Evolutionary conservation across 2,113 vertebrate genomes (phyloP).

Genomic region (Daphoenositta chrysoptera): DNA sequence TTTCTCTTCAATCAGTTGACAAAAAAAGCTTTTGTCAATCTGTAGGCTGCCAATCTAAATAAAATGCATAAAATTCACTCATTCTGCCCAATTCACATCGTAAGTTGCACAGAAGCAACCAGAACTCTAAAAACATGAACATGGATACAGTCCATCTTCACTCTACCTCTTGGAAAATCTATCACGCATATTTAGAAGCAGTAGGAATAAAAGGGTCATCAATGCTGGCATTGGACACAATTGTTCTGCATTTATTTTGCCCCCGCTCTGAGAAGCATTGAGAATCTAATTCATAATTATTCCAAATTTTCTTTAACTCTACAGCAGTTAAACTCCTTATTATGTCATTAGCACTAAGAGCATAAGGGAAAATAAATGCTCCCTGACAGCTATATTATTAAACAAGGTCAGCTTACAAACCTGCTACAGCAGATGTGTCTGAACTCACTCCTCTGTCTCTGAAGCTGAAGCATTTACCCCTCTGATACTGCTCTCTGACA

Average conservation of each 20-base stretch:
- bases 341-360: conserved; percentile 9
- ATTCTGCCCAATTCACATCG: background rate
- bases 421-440: background rate
- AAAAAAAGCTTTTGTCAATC: background rate
- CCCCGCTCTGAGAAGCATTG: background rate
- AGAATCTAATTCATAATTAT: conserved; percentile 12
- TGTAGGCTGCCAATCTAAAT: background rate
- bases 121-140: background rate
- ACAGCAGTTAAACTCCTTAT: background rate
- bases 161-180: background rate
- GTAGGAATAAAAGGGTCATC: background rate
- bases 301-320: background rate
- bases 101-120: background rate
- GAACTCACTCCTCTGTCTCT: background rate
- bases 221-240: background rate
- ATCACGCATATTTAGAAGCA: background rate
- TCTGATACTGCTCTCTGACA: background rate
- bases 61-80: background rate
- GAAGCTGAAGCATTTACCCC: background rate
- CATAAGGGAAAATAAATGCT: conserved; percentile 22
- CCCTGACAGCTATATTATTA: background rate
- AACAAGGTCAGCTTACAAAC: conserved; percentile 1
- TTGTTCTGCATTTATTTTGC: background rate
- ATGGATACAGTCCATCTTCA: background rate
- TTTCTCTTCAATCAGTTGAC: background rate